Percentiles rank a stretch among this genome's conserved stretches.
phyloP scores from a whole-genome alignment of 2,797 vertebrate genomes.

The Bryconaethiops microstoma region DNA sequence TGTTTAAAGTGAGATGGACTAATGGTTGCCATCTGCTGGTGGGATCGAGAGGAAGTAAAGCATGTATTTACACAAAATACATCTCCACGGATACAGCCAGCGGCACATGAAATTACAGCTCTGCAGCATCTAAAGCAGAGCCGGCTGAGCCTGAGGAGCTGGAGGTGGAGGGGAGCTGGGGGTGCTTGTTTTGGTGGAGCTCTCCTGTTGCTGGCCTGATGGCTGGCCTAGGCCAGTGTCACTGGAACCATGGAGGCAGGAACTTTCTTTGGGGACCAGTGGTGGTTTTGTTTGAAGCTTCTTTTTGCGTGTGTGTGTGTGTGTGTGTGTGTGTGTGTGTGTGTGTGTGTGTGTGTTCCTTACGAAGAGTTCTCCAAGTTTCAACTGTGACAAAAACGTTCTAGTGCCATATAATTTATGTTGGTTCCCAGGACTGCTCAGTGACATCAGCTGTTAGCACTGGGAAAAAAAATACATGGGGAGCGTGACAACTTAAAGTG shows the following conservation, averaged over 20 bases:
- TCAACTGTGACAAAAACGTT: constrained; percentile 40
- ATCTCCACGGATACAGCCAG: constrained; percentile 60
- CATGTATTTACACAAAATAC: constrained; percentile 64
- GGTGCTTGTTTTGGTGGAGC: constrained; percentile 55
- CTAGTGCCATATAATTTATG: constrained; percentile 41
- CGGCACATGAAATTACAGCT: constrained; percentile 63
- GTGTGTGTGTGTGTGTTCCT: constrained; percentile 7
- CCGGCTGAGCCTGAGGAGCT: constrained; percentile 55
- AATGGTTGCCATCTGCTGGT: constrained; percentile 68
- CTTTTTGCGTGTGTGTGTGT: too few relatives aligned
- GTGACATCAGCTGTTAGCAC: constrained; percentile 54
- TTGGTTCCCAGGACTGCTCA: constrained; percentile 44
- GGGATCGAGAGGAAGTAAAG: constrained; percentile 59
- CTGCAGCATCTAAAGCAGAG: constrained; percentile 54
- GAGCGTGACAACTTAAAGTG: constrained; percentile 30
- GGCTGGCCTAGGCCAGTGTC: constrained; percentile 13
- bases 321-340: too few relatives aligned
- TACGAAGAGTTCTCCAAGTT: constrained; percentile 36
- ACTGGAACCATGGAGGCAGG: constrained; percentile 42
- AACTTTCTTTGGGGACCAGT: constrained; percentile 31
- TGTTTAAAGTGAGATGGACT: constrained; percentile 62
- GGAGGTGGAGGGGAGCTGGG: constrained; percentile 37
- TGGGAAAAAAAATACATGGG: constrained; percentile 33
- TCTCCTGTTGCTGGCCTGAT: constrained; percentile 52
- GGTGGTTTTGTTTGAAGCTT: constrained; percentile 40